Evolutionary conservation across 2,888 invertebrate genomes (phyloP), one percentile per base, ranked within the genome.

Genomic region (Odontocerum albicorne): DNA sequence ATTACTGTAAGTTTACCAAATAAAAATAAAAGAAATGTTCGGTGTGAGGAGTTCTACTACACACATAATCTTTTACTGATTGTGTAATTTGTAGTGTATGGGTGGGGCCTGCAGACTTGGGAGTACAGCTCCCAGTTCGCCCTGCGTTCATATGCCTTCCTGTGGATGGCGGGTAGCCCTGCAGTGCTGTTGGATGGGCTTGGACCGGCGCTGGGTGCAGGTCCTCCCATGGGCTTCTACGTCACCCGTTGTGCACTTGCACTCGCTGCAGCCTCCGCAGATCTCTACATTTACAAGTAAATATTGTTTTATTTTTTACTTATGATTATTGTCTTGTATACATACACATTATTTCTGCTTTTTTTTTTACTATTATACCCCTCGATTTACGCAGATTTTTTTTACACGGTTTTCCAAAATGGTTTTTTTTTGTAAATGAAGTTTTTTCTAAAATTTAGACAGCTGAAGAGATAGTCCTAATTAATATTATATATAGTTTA

Each of bases 91-190:
- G 66, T 88, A 76, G 84, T 98, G 44, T 96, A 94, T 69, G 95
- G 94, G 6, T 86, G 82, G 68, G 99, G 99, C 3, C 84, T 98
- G 58, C 98, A 99, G 77, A 99, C 99, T 21, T 99, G 99, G 99
- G 99, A 99, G 72, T 99, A 99, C 72, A 96, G 96, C 67, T 97
- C 99, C 0, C 78, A 83, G 57, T 98, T 87, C 72, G 96, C 96
- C 0, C 83, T 99, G 42, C 82, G 99, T 36, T 99, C 99, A 0
- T 99, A 99, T 72, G 87, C 91, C 56, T 96, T 97, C 66, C 75
- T 99, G 17, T 82, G 93, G 79, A 71, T 96, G 42, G 93, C 97
- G 72, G 90, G 91, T 2, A 82, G 91, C 4, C 96, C 97, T 2
- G 90, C 88, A 75, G 71, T 95, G 3, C 88, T 94, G 65, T 84